phyloP scores from a whole-genome alignment of 2,888 invertebrate species.

The Hedychridium roseum region DNA sequence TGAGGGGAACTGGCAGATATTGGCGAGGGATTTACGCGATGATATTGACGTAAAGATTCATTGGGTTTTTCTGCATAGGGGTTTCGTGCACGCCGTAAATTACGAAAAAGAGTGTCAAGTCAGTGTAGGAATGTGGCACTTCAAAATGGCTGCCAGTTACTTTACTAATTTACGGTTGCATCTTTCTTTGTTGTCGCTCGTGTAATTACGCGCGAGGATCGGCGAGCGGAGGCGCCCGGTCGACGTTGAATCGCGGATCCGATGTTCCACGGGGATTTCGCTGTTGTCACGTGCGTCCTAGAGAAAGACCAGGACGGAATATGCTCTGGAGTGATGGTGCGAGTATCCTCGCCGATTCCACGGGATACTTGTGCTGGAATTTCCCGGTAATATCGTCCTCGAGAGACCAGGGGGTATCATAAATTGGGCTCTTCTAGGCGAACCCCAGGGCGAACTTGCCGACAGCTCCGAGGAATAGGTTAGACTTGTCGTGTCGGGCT shows the following conservation, averaged over 20 bases:
- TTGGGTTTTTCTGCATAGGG: slow-evolving; percentile 11
- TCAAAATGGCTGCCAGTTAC: slow-evolving; percentile 76
- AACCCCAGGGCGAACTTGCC: too few species aligned
- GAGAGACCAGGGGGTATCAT: too few species aligned
- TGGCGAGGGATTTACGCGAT: too few species aligned
- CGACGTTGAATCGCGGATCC: slow-evolving; percentile 40
- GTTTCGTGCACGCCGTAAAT: slow-evolving; percentile 42
- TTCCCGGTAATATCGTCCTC: too few species aligned
- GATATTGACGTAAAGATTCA: not conserved
- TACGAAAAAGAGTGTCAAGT: slow-evolving; percentile 61
- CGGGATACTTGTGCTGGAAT: too few species aligned
- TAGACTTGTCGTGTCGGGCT: not conserved
- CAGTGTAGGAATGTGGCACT: slow-evolving; percentile 74
- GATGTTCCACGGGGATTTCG: slow-evolving; percentile 35
- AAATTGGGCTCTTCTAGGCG: too few species aligned
- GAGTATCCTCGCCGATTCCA: too few species aligned
- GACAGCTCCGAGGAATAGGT: not conserved
- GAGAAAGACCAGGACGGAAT: slow-evolving; percentile 49
- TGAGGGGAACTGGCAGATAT: too few species aligned
- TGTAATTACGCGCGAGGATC: slow-evolving; percentile 33
- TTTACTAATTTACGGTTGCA: slow-evolving; percentile 64
- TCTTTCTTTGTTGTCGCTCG: slow-evolving; percentile 61
- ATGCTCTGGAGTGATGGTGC: slow-evolving; percentile 53
- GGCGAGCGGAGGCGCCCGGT: slow-evolving; percentile 30
- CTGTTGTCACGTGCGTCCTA: slow-evolving; percentile 29